These are phyloP conservation scores for Stomatorhinus ivindoensis DNA, from an alignment of 2,113 vertebrate species.

Conservation along the genomic window DNA sequence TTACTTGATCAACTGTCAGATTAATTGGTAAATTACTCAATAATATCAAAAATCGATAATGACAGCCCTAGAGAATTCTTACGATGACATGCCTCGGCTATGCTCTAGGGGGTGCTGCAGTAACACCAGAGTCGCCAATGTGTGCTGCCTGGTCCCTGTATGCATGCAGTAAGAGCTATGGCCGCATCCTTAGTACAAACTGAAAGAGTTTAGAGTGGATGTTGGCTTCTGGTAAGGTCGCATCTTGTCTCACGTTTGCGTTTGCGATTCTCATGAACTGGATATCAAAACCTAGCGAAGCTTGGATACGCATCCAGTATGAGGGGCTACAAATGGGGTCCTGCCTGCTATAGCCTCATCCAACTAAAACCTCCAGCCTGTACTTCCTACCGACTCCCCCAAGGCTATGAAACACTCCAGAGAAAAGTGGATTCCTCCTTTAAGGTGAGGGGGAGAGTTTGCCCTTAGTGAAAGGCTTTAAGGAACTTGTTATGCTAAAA, in stretches of 20 bases:
- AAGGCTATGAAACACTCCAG: not conserved
- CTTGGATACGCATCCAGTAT: not conserved
- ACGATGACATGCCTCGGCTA: too few species aligned
- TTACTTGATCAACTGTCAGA: too few species aligned
- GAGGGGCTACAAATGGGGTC: not conserved
- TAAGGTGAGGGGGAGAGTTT: not conserved
- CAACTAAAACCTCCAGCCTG: not conserved
- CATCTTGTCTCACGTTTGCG: not conserved
- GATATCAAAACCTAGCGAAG: not conserved
- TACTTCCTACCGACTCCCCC: not conserved
- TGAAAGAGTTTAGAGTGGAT: not conserved
- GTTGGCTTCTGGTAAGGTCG: not conserved
- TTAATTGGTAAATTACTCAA: too few species aligned
- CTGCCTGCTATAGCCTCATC: not conserved
- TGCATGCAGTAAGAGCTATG: not conserved
- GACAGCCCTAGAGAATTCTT: too few species aligned
- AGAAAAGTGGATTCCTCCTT: not conserved
- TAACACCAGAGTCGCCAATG: not conserved
- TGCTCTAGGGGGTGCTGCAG: not conserved
- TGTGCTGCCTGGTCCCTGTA: not conserved
- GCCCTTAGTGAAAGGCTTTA: not conserved
- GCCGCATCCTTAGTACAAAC: not conserved
- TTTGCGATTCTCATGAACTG: not conserved
- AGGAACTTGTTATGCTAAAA: not conserved
- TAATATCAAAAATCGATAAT: too few species aligned